Evolutionary conservation across 2,113 vertebrate species (phyloP).

Genomic region (Grammomys dolichurus): DNA sequence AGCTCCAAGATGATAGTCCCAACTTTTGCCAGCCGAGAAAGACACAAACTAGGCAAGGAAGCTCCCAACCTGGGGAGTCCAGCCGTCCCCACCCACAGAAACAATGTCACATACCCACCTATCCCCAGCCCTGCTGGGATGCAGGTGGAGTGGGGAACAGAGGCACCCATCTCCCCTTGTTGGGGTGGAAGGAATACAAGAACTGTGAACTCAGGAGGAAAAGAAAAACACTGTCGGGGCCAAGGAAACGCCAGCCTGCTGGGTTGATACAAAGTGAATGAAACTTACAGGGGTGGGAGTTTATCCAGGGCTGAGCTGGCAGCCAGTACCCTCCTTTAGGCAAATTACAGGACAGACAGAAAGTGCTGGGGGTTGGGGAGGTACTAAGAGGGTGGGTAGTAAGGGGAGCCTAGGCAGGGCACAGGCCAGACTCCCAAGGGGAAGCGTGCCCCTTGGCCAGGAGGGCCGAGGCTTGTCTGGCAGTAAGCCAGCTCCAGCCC

Average conservation of each 20-base stretch:
- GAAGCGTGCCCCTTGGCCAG: background rate
- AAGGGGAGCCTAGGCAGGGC: background rate
- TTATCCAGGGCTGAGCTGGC: constrained; percentile 11
- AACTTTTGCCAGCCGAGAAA: constrained; percentile 24
- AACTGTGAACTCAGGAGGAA: constrained; percentile 68
- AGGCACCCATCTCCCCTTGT: constrained; percentile 49
- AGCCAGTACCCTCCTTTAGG: constrained; percentile 70
- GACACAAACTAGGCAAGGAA: background rate
- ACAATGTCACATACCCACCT: background rate
- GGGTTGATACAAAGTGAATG: constrained; percentile 82
- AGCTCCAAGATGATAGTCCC: constrained; percentile 48
- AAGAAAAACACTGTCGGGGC: constrained; percentile 35
- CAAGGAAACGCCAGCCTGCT: constrained; percentile 87
- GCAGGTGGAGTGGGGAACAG: constrained; percentile 64
- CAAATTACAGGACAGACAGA: constrained; percentile 51
- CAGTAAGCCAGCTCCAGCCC: constrained; percentile 60
- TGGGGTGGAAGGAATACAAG: constrained; percentile 71
- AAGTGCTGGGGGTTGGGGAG: constrained; percentile 78
- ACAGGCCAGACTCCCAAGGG: constrained; percentile 57
- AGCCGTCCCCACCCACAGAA: background rate
- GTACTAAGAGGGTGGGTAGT: background rate
- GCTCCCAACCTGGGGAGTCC: constrained; percentile 69
- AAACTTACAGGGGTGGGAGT: constrained; percentile 25
- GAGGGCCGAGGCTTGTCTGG: constrained; percentile 24
- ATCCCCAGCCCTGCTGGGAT: constrained; percentile 66